These are phyloP conservation scores for Ptychodera flava DNA, from an alignment of 35 echinoderm and acorn worm species.

Conservation along the genomic window DNA sequence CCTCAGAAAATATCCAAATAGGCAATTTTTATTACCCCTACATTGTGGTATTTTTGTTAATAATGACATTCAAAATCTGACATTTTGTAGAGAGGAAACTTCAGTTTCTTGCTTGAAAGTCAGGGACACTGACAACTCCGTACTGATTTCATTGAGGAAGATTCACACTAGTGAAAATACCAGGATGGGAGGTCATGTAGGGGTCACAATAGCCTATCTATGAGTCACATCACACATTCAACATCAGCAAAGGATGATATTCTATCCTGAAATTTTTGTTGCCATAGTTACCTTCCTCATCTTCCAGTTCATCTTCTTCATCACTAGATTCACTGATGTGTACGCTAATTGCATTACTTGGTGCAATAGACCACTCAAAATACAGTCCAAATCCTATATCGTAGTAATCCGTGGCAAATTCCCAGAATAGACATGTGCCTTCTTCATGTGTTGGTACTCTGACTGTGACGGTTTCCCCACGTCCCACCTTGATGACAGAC, in stretches of 20 bases:
- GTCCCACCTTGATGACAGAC: slow-evolving; percentile 76
- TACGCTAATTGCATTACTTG: slow-evolving; percentile 86
- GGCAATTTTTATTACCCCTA: no score
- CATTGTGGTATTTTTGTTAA: no score
- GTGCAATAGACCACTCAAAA: slow-evolving; percentile 94
- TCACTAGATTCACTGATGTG: slow-evolving; percentile 98
- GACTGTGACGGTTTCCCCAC: slow-evolving; percentile 92
- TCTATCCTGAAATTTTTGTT: no score
- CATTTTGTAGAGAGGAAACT: no score
- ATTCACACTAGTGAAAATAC: no score
- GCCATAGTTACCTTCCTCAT: slow-evolving; percentile 53
- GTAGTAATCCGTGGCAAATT: slow-evolving; percentile 97
- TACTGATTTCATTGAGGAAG: not conserved
- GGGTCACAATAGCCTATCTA: no score
- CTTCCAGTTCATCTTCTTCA: slow-evolving; percentile 74
- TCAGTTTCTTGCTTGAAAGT: not conserved
- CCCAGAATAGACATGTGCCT: slow-evolving; percentile 93
- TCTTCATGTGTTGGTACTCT: slow-evolving; percentile 96
- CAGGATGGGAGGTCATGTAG: no score
- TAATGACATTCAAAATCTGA: no score
- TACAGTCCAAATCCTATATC: slow-evolving; percentile 97
- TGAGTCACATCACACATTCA: no score
- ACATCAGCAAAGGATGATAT: no score
- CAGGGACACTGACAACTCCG: not conserved
- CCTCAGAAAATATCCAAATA: no score